Percentiles rank a stretch among this genome's conserved stretches.
Conservation (phyloP, 2,888 invertebrate genomes). For the Apomyelois bistriatella region DNA sequence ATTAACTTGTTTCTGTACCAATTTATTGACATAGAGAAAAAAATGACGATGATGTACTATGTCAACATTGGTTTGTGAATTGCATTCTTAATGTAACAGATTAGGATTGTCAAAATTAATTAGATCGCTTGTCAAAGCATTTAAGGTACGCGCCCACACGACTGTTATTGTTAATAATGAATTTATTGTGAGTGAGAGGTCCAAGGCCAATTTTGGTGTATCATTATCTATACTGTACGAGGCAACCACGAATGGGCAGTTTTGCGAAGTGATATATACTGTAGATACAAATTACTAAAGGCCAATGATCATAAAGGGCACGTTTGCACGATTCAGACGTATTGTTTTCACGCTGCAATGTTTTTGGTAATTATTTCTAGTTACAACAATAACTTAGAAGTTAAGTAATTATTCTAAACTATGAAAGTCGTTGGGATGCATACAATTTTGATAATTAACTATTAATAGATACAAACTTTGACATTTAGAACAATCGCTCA, state of each 20-base stretch:
- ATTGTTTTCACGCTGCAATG: slow-evolving; percentile 34
- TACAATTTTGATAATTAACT: no score
- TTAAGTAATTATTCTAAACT: slow-evolving; percentile 8
- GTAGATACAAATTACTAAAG: slow-evolving; percentile 53
- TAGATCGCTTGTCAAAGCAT: slow-evolving; percentile 29
- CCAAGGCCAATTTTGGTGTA: slow-evolving; percentile 52
- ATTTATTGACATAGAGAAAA: no score
- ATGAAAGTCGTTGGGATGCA: no score
- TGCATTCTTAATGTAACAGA: neutral
- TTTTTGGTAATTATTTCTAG: slow-evolving; percentile 17
- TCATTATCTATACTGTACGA: slow-evolving; percentile 49
- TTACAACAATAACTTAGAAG: neutral
- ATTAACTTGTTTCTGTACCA: no score
- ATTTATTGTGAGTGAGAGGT: slow-evolving; percentile 57
- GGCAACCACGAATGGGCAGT: slow-evolving; percentile 48
- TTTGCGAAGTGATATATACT: slow-evolving; percentile 48
- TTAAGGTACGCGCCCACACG: slow-evolving; percentile 35
- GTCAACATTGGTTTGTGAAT: no score
- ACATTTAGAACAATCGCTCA: no score
- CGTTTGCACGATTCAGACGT: slow-evolving; percentile 43
- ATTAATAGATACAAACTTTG: no score
- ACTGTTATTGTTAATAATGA: slow-evolving; percentile 48
- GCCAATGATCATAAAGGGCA: slow-evolving; percentile 51
- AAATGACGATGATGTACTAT: no score
- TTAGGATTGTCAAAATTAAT: slow-evolving; percentile 29